These are phyloP conservation scores for Cotesia typhae DNA, from an alignment of 1,140 invertebrate genomes.

Conservation along the genomic window DNA sequence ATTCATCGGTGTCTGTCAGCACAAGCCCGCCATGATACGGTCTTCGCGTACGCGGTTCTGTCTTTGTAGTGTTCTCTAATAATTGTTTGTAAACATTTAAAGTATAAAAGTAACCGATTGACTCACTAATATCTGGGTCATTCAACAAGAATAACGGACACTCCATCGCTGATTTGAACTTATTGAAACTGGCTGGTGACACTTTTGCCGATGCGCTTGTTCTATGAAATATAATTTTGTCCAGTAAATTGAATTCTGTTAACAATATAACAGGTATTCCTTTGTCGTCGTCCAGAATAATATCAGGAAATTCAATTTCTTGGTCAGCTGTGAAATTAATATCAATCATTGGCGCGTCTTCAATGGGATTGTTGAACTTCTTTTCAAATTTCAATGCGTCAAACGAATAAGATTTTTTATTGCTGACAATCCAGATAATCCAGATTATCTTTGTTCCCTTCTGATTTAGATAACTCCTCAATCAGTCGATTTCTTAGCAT, in stretches of 20 bases:
- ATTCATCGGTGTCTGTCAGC: background rate
- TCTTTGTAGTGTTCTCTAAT: background rate
- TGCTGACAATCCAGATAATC: background rate
- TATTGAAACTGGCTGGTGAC: background rate
- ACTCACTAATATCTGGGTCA: background rate
- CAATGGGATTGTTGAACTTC: background rate
- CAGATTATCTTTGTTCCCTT: background rate
- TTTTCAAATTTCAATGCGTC: background rate
- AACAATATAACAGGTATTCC: conserved; percentile 3
- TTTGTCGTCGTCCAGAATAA: background rate
- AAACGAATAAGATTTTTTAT: background rate
- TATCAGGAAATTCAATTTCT: conserved; percentile 5
- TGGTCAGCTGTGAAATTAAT: background rate
- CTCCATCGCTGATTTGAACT: background rate
- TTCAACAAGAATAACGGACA: conserved; percentile 4
- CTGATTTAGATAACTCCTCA: too few relatives aligned
- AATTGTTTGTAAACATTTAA: conserved; percentile 10
- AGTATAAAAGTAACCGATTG: background rate
- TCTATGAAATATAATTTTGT: background rate
- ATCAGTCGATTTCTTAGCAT: too few relatives aligned
- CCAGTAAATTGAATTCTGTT: background rate
- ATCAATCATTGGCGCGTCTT: background rate
- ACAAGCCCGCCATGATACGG: background rate
- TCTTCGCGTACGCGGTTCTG: background rate
- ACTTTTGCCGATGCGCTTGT: background rate